A percentile compares a stretch with the other conserved stretches of the same genome.
These are phyloP conservation scores for Drosophila punjabiensis DNA, from an alignment of 1,140 invertebrate genomes.

Conservation along the genomic window DNA sequence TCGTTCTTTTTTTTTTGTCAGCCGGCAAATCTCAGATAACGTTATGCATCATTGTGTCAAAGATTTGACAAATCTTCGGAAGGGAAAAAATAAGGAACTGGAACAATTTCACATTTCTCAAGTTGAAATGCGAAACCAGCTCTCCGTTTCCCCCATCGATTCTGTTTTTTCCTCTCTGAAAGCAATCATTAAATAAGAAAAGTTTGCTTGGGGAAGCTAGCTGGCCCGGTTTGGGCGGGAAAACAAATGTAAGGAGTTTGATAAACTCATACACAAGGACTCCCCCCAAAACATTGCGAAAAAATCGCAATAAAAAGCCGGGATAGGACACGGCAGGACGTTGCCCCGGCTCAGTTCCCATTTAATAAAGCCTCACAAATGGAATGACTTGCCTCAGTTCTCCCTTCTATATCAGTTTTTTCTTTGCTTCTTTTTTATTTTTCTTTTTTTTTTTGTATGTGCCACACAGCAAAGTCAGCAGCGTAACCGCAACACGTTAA, in stretches of 20 bases:
- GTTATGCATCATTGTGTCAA: slow-evolving; percentile 82
- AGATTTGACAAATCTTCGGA: slow-evolving; percentile 75
- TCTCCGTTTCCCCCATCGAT: slow-evolving; percentile 29
- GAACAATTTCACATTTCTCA: slow-evolving; percentile 72
- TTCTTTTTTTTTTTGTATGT: slow-evolving; percentile 14
- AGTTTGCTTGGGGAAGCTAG: slow-evolving; percentile 15
- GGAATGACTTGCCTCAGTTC: slow-evolving; percentile 70
- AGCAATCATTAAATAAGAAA: slow-evolving; percentile 79
- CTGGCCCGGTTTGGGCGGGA: slow-evolving; percentile 67
- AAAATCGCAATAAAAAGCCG: slow-evolving; percentile 77
- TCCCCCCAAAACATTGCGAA: slow-evolving; percentile 52
- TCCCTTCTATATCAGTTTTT: slow-evolving; percentile 26
- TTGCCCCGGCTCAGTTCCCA: slow-evolving; percentile 62
- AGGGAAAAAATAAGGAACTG: slow-evolving; percentile 53
- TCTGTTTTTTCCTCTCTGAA: slow-evolving; percentile 32
- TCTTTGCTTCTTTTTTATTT: slow-evolving; percentile 18
- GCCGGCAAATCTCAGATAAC: slow-evolving; percentile 75
- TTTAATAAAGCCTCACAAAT: slow-evolving; percentile 83
- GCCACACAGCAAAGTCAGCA: slow-evolving; percentile 70
- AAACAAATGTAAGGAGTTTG: slow-evolving; percentile 80
- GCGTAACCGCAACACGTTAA: slow-evolving; percentile 85
- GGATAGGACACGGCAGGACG: slow-evolving; percentile 72
- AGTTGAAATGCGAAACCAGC: slow-evolving; percentile 70
- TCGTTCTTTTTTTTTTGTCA: slow-evolving; percentile 15
- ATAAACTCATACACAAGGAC: slow-evolving; percentile 66